Evolutionary conservation across 2,113 vertebrate genomes (phyloP).

Genomic region (Anarhynchus alexandrinus): DNA sequence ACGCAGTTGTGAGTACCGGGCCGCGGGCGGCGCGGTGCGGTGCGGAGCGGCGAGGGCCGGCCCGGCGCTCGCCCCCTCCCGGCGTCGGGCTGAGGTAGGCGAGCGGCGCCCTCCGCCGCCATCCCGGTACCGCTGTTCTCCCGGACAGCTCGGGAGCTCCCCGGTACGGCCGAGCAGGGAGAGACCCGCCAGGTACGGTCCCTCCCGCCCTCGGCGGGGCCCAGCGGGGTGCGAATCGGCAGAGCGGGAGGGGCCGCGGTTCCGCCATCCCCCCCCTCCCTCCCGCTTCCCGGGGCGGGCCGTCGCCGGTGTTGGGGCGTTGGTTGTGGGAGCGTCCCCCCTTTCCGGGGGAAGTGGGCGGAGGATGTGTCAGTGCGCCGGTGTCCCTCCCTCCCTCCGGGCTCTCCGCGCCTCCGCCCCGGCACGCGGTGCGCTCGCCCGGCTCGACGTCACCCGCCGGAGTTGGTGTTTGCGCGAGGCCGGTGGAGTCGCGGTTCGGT

Average conservation of each 20-base stretch:
- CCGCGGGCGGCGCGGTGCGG: background rate
- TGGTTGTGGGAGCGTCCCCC: background rate
- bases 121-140: background rate
- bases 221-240: background rate
- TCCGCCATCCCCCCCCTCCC: background rate
- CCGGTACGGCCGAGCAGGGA: background rate
- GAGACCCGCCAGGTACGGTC: background rate
- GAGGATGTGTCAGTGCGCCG: background rate
- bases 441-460: fast-evolving
- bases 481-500: fast-evolving
- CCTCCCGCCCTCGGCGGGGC: background rate
- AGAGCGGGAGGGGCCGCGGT: background rate
- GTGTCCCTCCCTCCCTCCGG: no score
- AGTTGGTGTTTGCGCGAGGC: fast-evolving
- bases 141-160: background rate
- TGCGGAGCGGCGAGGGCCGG: background rate
- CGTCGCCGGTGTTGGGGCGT: background rate
- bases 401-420: background rate
- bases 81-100: background rate
- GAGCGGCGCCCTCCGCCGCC: background rate
- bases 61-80: background rate
- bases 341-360: background rate
- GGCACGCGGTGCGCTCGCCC: fast-evolving
- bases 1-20: background rate
- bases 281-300: background rate